Conservation (phyloP, 2,113 vertebrate genomes). For the Pituophis catenifer region DNA sequence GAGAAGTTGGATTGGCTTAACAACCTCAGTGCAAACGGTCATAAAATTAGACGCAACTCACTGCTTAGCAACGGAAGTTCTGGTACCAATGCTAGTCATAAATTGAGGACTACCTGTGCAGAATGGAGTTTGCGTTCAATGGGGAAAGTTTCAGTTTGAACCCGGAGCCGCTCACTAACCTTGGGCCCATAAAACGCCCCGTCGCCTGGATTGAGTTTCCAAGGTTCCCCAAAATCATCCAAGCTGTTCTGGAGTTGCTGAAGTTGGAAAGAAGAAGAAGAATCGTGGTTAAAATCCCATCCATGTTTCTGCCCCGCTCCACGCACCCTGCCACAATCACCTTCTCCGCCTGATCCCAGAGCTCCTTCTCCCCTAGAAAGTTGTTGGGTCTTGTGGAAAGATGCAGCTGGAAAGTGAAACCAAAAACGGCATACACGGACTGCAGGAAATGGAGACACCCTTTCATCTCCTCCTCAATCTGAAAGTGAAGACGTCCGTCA, state of each 20-base stretch:
- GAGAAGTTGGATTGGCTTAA: no score
- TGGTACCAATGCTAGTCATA: background rate
- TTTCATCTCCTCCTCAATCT: constrained; percentile 91
- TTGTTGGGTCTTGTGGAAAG: constrained; percentile 91
- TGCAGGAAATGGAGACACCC: constrained; percentile 89
- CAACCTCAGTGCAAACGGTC: no score
- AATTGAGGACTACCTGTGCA: background rate
- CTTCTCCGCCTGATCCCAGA: constrained; percentile 92
- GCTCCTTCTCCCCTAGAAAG: constrained; percentile 82
- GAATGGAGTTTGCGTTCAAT: background rate
- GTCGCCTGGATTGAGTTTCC: constrained; percentile 88
- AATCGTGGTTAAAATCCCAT: background rate
- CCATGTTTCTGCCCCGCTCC: fast-evolving
- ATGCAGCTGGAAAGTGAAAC: constrained; percentile 90
- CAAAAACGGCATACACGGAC: constrained; percentile 85
- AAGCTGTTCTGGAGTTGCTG: constrained; percentile 93
- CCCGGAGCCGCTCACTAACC: constrained; percentile 65
- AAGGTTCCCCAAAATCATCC: constrained; percentile 86
- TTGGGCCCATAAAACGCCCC: constrained; percentile 97
- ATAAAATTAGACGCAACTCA: background rate
- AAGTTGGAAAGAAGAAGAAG: constrained; percentile 9
- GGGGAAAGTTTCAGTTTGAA: background rate
- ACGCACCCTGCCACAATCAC: constrained; percentile 53
- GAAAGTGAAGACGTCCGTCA: constrained; percentile 44
- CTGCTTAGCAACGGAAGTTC: background rate